A percentile compares a stretch with the other conserved stretches of the same genome.
These are phyloP conservation scores for Felis chaus DNA, from an alignment of 2,113 vertebrate genomes.

Conservation along the genomic window DNA sequence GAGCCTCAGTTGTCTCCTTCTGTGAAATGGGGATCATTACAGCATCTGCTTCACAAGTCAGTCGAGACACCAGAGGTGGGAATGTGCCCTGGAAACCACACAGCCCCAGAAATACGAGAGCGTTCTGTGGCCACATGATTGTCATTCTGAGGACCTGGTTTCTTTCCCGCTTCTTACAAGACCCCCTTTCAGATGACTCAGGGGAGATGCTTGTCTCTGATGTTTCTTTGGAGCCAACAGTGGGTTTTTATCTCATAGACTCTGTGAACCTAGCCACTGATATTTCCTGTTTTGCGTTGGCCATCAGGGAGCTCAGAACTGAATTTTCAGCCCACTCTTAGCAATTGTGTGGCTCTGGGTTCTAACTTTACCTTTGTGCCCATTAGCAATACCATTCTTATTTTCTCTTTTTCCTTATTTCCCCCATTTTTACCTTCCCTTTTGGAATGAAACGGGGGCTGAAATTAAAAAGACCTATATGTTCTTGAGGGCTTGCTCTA, in stretches of 20 bases:
- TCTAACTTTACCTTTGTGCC: background rate
- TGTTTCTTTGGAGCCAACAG: background rate
- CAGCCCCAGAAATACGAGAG: background rate
- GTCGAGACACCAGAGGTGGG: background rate
- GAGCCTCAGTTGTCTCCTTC: background rate
- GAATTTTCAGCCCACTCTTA: background rate
- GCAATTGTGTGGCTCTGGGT: background rate
- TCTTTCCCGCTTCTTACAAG: background rate
- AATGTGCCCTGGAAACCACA: background rate
- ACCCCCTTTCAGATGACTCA: background rate
- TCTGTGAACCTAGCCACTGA: background rate
- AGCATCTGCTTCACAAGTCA: background rate
- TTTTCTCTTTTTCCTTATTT: background rate
- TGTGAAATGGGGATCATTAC: background rate
- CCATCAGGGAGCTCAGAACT: background rate
- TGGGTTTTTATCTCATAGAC: background rate
- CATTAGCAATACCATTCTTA: background rate
- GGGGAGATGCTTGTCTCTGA: background rate
- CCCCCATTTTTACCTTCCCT: background rate
- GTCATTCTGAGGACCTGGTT: background rate
- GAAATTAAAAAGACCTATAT: background rate
- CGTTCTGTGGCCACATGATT: accelerated
- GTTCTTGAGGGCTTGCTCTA: background rate
- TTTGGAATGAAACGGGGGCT: background rate
- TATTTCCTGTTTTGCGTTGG: background rate